These are phyloP conservation scores for Hofmannophila pseudospretella DNA, from an alignment of 2,888 invertebrate species.

Conservation along the genomic window DNA sequence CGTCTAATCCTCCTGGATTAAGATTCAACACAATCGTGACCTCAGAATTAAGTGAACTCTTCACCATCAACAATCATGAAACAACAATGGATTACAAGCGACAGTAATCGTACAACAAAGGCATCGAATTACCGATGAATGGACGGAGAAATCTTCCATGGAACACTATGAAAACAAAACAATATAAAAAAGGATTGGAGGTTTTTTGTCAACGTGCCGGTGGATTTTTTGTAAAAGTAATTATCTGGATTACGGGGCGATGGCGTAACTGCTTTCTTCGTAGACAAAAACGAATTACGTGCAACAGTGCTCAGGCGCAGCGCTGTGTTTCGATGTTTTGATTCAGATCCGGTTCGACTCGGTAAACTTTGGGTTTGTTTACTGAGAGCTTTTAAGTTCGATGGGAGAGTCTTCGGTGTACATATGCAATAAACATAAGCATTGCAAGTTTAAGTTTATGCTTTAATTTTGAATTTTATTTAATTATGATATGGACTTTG, in stretches of 20 bases:
- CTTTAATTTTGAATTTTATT: too few species aligned
- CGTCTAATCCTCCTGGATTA: too few species aligned
- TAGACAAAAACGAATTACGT: constrained; percentile 13
- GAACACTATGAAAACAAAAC: constrained; percentile 11
- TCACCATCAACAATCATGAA: constrained; percentile 1
- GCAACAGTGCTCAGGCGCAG: constrained; percentile 1
- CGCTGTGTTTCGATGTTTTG: not conserved
- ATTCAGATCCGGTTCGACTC: not conserved
- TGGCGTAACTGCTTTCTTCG: constrained; percentile 23
- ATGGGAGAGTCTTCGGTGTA: too few species aligned
- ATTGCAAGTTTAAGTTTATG: too few species aligned
- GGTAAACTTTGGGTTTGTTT: not conserved
- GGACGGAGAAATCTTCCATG: constrained; percentile 22
- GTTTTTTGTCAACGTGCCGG: not conserved
- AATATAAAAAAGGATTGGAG: constrained; percentile 10
- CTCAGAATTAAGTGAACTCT: not conserved
- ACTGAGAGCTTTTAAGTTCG: not conserved
- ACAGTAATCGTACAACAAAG: constrained; percentile 10
- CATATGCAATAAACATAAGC: too few species aligned
- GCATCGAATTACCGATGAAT: constrained; percentile 11
- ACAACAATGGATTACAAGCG: constrained; percentile 7
- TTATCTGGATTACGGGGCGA: constrained; percentile 22
- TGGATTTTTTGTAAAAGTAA: constrained; percentile 27
- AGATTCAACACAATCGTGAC: constrained; percentile 1
- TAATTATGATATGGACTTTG: too few species aligned